A percentile compares a stretch with the other conserved stretches of the same genome.
Evolutionary conservation across 2,113 vertebrate species (phyloP).

Genomic region (Andinoacara biseriatus): DNA sequence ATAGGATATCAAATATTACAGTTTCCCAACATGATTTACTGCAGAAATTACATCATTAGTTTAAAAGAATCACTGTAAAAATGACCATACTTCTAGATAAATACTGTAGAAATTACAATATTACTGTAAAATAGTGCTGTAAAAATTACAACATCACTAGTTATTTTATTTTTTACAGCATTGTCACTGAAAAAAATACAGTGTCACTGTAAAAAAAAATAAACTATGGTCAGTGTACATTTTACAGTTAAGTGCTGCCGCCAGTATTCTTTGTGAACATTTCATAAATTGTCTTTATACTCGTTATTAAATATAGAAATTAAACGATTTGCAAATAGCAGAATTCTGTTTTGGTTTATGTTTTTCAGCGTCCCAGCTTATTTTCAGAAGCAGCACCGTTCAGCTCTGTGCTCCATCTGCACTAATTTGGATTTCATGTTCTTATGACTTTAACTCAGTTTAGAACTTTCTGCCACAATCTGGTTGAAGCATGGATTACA

Average conservation of each 20-base stretch:
- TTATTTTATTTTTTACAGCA: too few species aligned
- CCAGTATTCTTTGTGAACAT: background rate
- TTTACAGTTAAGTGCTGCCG: too few species aligned
- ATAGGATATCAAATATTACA: too few species aligned
- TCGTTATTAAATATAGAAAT: background rate
- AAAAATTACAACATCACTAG: too few species aligned
- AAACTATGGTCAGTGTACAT: too few species aligned
- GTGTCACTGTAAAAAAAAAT: too few species aligned
- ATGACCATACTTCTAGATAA: background rate
- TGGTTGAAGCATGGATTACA: conserved; percentile 23
- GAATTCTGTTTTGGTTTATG: background rate
- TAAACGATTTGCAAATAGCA: background rate
- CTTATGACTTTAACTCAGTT: background rate
- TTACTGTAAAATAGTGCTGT: too few species aligned
- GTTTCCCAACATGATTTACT: too few species aligned
- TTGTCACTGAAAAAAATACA: too few species aligned
- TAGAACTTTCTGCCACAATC: background rate
- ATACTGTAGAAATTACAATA: too few species aligned
- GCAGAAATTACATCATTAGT: background rate
- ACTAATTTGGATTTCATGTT: conserved; percentile 26
- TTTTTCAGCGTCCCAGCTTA: background rate
- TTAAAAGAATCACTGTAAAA: background rate
- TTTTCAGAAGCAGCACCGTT: background rate
- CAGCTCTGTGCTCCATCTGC: background rate
- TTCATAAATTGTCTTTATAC: background rate